A percentile compares a stretch with the other conserved stretches of the same genome.
Conservation (phyloP, 2,888 invertebrate genomes). For the Melieria crassipennis region DNA sequence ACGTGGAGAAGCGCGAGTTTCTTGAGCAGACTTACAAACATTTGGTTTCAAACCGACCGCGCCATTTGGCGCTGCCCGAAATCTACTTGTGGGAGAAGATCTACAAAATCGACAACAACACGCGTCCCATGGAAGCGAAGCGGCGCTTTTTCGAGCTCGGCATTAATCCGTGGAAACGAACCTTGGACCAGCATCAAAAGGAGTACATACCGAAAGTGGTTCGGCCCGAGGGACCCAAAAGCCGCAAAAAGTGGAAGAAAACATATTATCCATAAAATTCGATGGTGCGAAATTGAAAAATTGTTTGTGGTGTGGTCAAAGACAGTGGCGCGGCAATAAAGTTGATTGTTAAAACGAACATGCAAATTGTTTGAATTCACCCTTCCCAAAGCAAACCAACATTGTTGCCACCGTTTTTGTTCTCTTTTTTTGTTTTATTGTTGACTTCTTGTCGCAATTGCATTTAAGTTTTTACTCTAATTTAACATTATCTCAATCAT, state of each 20-base stretch:
- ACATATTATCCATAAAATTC: slow-evolving; percentile 73
- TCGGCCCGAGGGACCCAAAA: slow-evolving; percentile 71
- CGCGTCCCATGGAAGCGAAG: slow-evolving; percentile 75
- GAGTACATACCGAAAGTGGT: slow-evolving; percentile 76
- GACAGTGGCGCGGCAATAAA: no score
- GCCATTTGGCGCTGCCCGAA: slow-evolving; percentile 74
- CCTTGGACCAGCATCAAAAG: slow-evolving; percentile 74
- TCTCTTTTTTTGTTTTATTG: slow-evolving; percentile 23
- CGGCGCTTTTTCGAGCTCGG: slow-evolving; percentile 76
- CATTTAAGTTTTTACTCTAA: slow-evolving; percentile 15
- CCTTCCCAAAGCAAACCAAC: no score
- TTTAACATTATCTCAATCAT: slow-evolving; percentile 11
- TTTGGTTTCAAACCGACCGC: slow-evolving; percentile 75
- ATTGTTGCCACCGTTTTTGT: neutral
- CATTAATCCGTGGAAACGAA: slow-evolving; percentile 72
- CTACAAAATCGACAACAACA: slow-evolving; percentile 78
- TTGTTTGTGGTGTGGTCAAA: no score
- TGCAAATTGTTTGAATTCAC: no score
- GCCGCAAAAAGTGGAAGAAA: slow-evolving; percentile 72
- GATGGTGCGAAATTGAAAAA: neutral
- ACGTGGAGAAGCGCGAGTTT: slow-evolving; percentile 76
- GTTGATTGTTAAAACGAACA: no score
- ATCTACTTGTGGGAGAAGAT: slow-evolving; percentile 84
- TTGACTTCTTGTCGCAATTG: slow-evolving; percentile 22
- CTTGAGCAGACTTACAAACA: slow-evolving; percentile 76